Conservation (phyloP, 2,888 invertebrate species). For the Lydus trimaculatus region DNA sequence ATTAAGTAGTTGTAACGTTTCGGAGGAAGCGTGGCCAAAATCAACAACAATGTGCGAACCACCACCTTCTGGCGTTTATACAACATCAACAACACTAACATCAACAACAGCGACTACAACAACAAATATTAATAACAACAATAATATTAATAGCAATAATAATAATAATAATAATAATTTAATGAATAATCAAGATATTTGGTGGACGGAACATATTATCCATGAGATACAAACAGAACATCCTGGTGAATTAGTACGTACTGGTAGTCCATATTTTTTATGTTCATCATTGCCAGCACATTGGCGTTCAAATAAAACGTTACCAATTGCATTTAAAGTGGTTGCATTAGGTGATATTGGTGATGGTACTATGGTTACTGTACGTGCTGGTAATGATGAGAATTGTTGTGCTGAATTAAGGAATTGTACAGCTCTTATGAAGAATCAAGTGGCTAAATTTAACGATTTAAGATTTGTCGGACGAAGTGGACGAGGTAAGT, state of each 20-base stretch:
- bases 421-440: conserved; percentile 96
- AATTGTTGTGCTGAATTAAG: conserved; percentile 95
- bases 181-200: conserved; percentile 64
- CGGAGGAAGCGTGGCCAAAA: conserved; percentile 59
- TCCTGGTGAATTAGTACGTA: conserved; percentile 90
- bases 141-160: background rate
- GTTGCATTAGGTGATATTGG: conserved; percentile 93
- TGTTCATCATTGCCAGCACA: conserved; percentile 95
- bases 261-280: conserved; percentile 92
- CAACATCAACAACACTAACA: conserved; percentile 46
- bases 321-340: conserved; percentile 97
- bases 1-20: conserved; percentile 57
- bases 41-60: conserved; percentile 32
- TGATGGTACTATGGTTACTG: conserved; percentile 95
- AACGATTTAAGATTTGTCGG: conserved; percentile 99
- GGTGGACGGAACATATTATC: conserved; percentile 84
- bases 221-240: conserved; percentile 84
- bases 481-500: conserved; percentile 95
- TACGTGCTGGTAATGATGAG: conserved; percentile 97
- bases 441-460: conserved; percentile 98
- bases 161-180: background rate
- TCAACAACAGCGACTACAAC: conserved; percentile 55
- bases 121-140: conserved; percentile 21
- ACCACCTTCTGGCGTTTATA: conserved; percentile 16
- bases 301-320: conserved; percentile 98